phyloP scores from a whole-genome alignment of 2,797 vertebrate species.

The Neosilurus hyrtlii region DNA sequence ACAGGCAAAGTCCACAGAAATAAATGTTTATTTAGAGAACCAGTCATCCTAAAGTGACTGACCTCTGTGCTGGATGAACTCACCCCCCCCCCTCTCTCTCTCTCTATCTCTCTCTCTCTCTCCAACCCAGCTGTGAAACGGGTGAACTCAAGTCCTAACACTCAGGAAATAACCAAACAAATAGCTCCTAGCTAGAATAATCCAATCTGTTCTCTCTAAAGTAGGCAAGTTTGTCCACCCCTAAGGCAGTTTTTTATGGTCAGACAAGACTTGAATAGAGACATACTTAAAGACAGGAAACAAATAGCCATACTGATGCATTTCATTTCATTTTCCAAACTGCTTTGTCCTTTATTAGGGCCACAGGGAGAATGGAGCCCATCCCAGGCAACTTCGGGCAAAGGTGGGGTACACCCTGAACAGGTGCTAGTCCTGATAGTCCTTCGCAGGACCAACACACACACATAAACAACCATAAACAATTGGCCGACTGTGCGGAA shows the following conservation, averaged over 20 bases:
- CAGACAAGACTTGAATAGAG: neutral
- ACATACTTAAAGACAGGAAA: constrained; percentile 1
- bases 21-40: constrained; percentile 61
- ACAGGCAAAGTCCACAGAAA: constrained; percentile 47
- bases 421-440: no score
- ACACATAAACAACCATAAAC: no score
- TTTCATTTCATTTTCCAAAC: no score
- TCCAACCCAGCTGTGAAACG: constrained; percentile 44
- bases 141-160: constrained; percentile 61
- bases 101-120: constrained; percentile 18
- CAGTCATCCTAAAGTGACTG: constrained; percentile 58
- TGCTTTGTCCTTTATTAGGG: no score
- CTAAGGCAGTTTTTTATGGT: neutral
- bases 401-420: no score
- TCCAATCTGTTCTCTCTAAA: constrained; percentile 31
- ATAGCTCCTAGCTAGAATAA: constrained; percentile 46
- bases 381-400: no score
- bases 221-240: neutral
- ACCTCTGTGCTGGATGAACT: constrained; percentile 38
- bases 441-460: no score
- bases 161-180: constrained; percentile 58
- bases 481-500: no score
- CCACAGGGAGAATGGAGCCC: no score
- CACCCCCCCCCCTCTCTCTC: constrained; percentile 25
- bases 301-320: neutral